A percentile compares a stretch with the other conserved stretches of the same genome.
Conservation (phyloP, 2,113 vertebrate genomes). For the Urocolius indicus region DNA sequence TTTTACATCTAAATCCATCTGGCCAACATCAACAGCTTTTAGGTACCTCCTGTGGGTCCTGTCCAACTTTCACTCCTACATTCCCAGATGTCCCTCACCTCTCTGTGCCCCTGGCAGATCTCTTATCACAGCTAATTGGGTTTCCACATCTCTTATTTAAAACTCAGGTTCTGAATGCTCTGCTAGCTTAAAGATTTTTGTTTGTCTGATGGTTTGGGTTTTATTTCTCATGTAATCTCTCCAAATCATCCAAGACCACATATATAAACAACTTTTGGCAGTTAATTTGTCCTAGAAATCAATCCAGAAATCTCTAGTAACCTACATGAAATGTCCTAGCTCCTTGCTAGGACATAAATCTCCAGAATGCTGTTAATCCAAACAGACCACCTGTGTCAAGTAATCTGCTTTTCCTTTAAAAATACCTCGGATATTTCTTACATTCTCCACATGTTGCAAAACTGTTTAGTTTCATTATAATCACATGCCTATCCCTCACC, state of each 20-base stretch:
- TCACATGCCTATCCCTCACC: not conserved
- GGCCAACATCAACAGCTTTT: not conserved
- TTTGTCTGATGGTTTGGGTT: not conserved
- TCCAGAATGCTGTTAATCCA: not conserved
- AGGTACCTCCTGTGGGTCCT: not conserved
- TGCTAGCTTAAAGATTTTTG: not conserved
- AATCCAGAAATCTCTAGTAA: not conserved
- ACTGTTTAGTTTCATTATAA: not conserved
- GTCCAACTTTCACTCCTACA: accelerated
- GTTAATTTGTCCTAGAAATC: not conserved
- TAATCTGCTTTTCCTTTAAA: not conserved
- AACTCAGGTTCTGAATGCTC: not conserved
- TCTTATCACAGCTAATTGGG: not conserved
- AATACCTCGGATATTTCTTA: not conserved
- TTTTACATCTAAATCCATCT: not conserved
- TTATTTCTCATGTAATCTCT: not conserved
- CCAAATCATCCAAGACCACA: not conserved
- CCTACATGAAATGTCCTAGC: not conserved
- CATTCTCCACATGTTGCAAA: not conserved
- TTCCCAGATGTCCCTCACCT: not conserved
- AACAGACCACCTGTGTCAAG: not conserved
- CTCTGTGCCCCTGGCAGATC: not conserved
- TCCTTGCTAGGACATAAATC: not conserved
- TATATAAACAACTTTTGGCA: not conserved
- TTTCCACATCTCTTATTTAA: not conserved